These are phyloP conservation scores for Tragopan temminckii DNA, from an alignment of 2,797 vertebrate species.

Conservation along the genomic window DNA sequence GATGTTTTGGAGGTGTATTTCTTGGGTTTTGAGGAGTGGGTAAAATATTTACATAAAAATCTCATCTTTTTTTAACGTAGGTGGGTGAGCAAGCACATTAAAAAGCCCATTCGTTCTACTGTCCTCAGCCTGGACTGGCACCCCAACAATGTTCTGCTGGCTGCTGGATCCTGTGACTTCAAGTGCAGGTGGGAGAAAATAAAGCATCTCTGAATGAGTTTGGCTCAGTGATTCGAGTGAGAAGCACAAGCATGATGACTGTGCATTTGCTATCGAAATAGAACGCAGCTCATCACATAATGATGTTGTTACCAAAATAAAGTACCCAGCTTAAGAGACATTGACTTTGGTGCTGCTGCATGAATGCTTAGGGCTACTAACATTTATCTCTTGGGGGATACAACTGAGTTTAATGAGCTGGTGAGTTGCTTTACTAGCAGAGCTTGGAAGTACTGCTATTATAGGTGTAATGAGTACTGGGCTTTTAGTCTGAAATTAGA, in stretches of 20 bases:
- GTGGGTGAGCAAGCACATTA: conserved; percentile 99
- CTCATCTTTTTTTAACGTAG: conserved; percentile 72
- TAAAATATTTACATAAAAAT: neutral
- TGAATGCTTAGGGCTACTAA: neutral
- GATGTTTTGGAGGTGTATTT: neutral
- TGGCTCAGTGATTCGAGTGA: neutral
- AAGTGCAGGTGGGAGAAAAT: conserved; percentile 92
- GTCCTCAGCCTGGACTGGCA: conserved; percentile 99
- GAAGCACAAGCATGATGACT: neutral
- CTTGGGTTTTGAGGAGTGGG: neutral
- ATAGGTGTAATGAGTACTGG: neutral
- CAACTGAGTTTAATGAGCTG: neutral
- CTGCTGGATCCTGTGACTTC: conserved; percentile 98
- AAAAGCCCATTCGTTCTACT: conserved; percentile 97
- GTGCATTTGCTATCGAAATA: neutral
- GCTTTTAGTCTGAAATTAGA: neutral
- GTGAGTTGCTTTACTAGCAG: neutral
- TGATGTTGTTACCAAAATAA: neutral
- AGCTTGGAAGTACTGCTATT: neutral
- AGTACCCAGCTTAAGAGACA: neutral
- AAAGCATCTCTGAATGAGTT: neutral
- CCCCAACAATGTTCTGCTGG: conserved; percentile 96
- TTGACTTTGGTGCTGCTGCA: neutral
- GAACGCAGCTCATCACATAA: neutral
- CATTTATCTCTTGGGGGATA: neutral